Conservation (phyloP, 2,888 invertebrate species). For the Acrobasis repandana region DNA sequence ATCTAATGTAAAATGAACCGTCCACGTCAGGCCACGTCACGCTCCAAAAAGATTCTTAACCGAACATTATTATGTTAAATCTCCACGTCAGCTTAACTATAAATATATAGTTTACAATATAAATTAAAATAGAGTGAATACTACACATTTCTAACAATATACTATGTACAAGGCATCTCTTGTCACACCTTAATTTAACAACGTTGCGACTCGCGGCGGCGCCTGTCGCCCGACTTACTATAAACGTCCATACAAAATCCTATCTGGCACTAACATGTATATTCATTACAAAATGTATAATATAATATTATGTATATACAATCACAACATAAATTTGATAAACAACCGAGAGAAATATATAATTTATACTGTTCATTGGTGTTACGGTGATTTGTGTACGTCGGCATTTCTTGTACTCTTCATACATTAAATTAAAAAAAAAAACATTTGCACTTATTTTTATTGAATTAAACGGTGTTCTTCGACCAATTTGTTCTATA, state of each 20-base stretch:
- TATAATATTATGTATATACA: slow-evolving; percentile 77
- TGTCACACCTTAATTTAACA: slow-evolving; percentile 53
- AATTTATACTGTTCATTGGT: slow-evolving; percentile 53
- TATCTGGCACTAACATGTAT: slow-evolving; percentile 82
- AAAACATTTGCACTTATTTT: slow-evolving; percentile 55
- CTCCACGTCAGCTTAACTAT: slow-evolving; percentile 69
- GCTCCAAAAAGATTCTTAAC: slow-evolving; percentile 43
- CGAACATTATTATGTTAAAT: slow-evolving; percentile 62
- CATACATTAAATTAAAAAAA: slow-evolving; percentile 44
- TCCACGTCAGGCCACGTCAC: slow-evolving; percentile 56
- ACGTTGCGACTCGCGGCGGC: slow-evolving; percentile 38
- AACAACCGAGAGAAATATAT: slow-evolving; percentile 76
- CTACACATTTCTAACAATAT: slow-evolving; percentile 75
- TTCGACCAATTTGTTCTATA: slow-evolving; percentile 44
- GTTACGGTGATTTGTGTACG: slow-evolving; percentile 55
- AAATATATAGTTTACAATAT: slow-evolving; percentile 78
- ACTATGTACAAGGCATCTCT: slow-evolving; percentile 79
- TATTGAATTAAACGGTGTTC: slow-evolving; percentile 37
- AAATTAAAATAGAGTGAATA: slow-evolving; percentile 80
- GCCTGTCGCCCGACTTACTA: slow-evolving; percentile 41
- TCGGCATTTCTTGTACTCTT: slow-evolving; percentile 53
- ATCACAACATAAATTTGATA: slow-evolving; percentile 81
- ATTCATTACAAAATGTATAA: slow-evolving; percentile 81
- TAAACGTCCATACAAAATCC: slow-evolving; percentile 78
- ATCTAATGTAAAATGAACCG: slow-evolving; percentile 59